Evolutionary conservation across 2,113 vertebrate genomes (phyloP), one percentile per base, ranked within the genome.

Genomic region (Pseudolaguvia tuberculata): DNA sequence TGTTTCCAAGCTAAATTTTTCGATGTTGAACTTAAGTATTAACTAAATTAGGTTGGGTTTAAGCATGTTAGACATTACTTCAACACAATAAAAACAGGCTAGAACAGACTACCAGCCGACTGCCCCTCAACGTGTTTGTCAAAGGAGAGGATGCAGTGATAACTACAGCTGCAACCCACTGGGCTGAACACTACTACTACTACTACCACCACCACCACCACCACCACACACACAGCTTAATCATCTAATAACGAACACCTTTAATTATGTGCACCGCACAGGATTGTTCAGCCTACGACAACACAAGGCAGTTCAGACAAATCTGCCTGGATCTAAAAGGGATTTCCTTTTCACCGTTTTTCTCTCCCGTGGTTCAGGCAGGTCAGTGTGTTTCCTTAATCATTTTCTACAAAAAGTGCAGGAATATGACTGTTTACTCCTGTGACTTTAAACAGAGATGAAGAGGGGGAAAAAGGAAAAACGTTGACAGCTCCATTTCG

Each of bases 131-230:
- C 1, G 25, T 21, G 68, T 57, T 55, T 51, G 53, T 65, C n/a
- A 55, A 59, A 20, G 5, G 23, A 50, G 42, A 58, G 74, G 74
- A 76, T 59, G 74, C 56, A 76, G 59, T 42, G 55, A 65, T 69
- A 76, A 76, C 57, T 55, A 50, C 23, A 21, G n/a, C 55, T 65
- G 20, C 35, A 29, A 59, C 17, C 18, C 17, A 9, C 10, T 20
- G 57, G 57, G 57, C 57, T 17, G 21, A 25, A 10, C 3, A 15
- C 1, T 15, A 8, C 35, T 4, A 14, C n/a, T 6, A 4, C 21
- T 11, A 10, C n/a, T n/a, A n/a, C n/a, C n/a, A n/a, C 6, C 14
- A 6, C 6, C 31, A 35, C 31, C 3, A 3, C 3, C 31, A 35
- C 31, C 3, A 3, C 3, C 39, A 42, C 39, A 42, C 39, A 9